Conservation (phyloP, 2,797 vertebrate species). For the Leptodactylus fallax region DNA sequence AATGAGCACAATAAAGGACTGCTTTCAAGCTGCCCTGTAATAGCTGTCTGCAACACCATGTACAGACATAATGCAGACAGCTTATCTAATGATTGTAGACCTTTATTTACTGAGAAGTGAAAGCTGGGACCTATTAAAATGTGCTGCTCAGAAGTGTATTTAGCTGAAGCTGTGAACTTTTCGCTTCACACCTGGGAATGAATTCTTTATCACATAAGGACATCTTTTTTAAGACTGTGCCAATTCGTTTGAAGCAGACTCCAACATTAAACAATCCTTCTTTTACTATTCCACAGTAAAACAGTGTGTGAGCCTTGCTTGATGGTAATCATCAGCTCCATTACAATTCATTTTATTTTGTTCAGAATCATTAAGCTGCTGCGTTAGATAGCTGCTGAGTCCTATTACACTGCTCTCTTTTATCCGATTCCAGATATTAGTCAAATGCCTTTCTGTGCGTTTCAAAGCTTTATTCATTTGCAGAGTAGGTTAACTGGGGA, state of each 20-base stretch:
- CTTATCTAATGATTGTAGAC: constrained; percentile 62
- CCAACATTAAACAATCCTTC: constrained; percentile 81
- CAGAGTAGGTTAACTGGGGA: constrained; percentile 43
- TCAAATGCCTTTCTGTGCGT: constrained; percentile 86
- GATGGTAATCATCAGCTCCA: constrained; percentile 87
- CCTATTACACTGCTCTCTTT: constrained; percentile 87
- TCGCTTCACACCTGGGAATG: constrained; percentile 81
- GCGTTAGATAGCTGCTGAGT: constrained; percentile 86
- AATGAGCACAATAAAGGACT: constrained; percentile 45
- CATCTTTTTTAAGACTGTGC: constrained; percentile 84
- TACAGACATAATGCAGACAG: constrained; percentile 63
- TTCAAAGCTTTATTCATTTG: constrained; percentile 71
- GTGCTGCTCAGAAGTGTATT: constrained; percentile 71
- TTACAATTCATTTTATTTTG: constrained; percentile 90
- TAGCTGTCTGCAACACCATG: constrained; percentile 58
- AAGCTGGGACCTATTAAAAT: constrained; percentile 65
- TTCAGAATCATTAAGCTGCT: constrained; percentile 86
- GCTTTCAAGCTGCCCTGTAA: constrained; percentile 44
- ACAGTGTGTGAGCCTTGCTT: constrained; percentile 81
- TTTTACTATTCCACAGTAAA: constrained; percentile 85
- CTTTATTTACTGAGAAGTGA: constrained; percentile 63
- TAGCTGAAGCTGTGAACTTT: constrained; percentile 75
- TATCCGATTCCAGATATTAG: constrained; percentile 86
- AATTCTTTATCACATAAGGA: constrained; percentile 79
- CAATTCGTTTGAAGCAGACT: constrained; percentile 79